A percentile compares a stretch with the other conserved stretches of the same genome.
Conservation (phyloP, 2,113 vertebrate species). For the Menura novaehollandiae region DNA sequence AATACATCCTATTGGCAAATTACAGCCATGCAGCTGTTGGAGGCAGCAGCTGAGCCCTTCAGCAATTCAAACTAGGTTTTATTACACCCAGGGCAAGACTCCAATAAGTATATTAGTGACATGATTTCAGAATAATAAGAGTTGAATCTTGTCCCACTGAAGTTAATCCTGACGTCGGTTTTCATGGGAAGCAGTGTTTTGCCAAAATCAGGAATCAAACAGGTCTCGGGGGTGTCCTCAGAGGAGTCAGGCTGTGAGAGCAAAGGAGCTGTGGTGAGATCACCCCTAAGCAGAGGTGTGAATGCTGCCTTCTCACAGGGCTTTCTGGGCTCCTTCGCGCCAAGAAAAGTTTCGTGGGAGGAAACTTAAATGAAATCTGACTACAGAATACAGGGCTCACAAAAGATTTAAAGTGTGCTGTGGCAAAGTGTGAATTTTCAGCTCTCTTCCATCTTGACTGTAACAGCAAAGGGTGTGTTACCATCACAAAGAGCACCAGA, state of each 20-base stretch:
- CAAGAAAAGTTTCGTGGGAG: neutral
- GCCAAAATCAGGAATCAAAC: neutral
- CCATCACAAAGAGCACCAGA: neutral
- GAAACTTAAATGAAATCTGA: neutral
- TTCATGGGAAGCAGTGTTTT: neutral
- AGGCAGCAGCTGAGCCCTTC: slow-evolving; percentile 22
- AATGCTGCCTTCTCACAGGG: neutral
- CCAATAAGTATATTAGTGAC: neutral
- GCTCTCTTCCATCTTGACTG: neutral
- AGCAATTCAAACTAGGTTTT: neutral
- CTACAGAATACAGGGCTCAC: neutral
- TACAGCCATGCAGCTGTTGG: slow-evolving; percentile 33
- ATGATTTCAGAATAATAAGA: neutral
- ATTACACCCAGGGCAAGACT: slow-evolving; percentile 2
- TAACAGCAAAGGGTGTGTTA: neutral
- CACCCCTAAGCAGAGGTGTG: neutral
- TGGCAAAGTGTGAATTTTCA: neutral
- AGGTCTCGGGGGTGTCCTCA: neutral
- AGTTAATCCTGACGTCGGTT: neutral
- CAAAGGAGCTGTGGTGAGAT: neutral
- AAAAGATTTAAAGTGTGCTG: neutral
- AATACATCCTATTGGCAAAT: slow-evolving; percentile 53
- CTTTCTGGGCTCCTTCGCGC: neutral
- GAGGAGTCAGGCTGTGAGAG: neutral
- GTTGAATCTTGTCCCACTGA: neutral